Conservation (phyloP, 92 coral and sea anemone genomes). For the Zoanthus solanderi region DNA sequence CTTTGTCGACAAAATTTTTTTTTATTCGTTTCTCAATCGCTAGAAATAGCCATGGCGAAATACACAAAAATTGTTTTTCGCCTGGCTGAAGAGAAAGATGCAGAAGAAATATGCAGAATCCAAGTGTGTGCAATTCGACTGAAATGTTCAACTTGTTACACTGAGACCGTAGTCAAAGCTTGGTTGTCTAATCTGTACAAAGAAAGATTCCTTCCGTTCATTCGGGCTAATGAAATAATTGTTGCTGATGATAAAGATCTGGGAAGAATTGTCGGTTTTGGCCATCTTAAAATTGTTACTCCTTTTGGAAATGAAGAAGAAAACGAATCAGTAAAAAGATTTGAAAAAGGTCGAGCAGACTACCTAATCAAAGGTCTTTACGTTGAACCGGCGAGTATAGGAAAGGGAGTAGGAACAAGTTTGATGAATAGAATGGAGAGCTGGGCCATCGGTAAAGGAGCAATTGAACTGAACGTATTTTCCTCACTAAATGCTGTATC, state of each 20-base stretch:
- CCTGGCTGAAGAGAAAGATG: constrained; percentile 63
- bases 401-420: constrained; percentile 70
- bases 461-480: constrained; percentile 54
- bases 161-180: constrained; percentile 54
- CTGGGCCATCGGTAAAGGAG: constrained; percentile 59
- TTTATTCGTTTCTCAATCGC: no score
- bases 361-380: constrained; percentile 68
- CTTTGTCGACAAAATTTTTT: no score
- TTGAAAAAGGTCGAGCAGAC: no score
- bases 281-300: constrained; percentile 58
- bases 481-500: constrained; percentile 85
- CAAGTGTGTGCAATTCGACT: constrained; percentile 72
- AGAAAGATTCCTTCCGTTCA: constrained; percentile 60
- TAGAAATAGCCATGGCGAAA: neutral
- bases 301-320: neutral
- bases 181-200: constrained; percentile 68
- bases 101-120: constrained; percentile 61
- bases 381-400: constrained; percentile 72
- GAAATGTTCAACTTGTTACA: constrained; percentile 76
- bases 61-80: constrained; percentile 47
- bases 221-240: constrained; percentile 63
- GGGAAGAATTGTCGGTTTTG: constrained; percentile 74
- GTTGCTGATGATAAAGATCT: constrained; percentile 56
- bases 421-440: constrained; percentile 68
- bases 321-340: constrained; percentile 1